phyloP scores from a whole-genome alignment of 2,113 vertebrate genomes.

The Apus apus region DNA sequence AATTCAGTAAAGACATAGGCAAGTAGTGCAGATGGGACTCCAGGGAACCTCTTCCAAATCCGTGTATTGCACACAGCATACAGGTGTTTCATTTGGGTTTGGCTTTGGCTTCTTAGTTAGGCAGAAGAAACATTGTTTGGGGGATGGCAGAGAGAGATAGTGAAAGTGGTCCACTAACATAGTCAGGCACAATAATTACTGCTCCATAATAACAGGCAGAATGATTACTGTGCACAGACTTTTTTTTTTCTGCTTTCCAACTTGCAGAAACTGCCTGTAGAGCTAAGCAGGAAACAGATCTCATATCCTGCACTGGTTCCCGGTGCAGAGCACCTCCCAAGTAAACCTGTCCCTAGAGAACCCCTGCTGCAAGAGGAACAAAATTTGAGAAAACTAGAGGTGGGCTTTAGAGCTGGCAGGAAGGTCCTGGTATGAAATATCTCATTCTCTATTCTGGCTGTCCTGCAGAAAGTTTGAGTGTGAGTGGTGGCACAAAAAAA shows the following conservation, averaged over 20 bases:
- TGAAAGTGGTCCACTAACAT: not conserved
- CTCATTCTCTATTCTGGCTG: not conserved
- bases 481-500: not conserved
- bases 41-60: conserved; percentile 6
- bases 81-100: conserved; percentile 42
- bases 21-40: conserved; percentile 26
- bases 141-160: not conserved
- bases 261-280: not conserved
- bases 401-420: not conserved
- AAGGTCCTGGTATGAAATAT: not conserved
- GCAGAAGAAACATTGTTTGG: not conserved
- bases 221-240: not conserved
- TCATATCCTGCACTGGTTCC: not conserved
- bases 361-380: not conserved
- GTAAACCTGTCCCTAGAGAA: not conserved
- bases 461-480: not conserved
- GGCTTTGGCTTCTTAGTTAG: conserved; percentile 1
- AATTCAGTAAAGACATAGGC: conserved; percentile 45
- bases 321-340: too few species aligned
- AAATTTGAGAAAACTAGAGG: not conserved
- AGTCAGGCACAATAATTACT: not conserved
- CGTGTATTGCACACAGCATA: not conserved
- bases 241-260: not conserved
- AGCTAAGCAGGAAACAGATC: not conserved
- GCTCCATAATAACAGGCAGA: not conserved